Evolutionary conservation across 2,113 vertebrate genomes (phyloP).

Genomic region (Gobio gobio): DNA sequence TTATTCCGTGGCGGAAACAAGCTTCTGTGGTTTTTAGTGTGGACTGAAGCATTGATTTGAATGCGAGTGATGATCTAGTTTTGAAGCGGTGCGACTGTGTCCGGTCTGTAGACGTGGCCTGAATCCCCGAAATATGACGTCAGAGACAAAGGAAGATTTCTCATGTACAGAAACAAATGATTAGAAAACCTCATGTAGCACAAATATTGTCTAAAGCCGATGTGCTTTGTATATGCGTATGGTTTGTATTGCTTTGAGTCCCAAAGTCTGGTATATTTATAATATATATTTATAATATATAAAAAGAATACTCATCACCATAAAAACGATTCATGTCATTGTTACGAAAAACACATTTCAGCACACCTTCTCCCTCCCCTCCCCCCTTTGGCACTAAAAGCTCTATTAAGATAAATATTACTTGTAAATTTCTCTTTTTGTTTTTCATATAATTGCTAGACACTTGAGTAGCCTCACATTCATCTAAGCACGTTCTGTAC

Average conservation of each 20-base stretch:
- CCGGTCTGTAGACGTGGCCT: neutral
- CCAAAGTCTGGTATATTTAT: slow-evolving; percentile 69
- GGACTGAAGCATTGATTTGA: neutral
- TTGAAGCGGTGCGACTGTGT: neutral
- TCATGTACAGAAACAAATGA: neutral
- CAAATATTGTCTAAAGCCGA: slow-evolving; percentile 19
- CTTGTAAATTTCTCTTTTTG: slow-evolving; percentile 30
- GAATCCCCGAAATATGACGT: neutral
- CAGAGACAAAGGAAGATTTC: neutral
- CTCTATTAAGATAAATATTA: slow-evolving; percentile 45
- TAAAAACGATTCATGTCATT: slow-evolving; percentile 69
- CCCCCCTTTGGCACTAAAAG: slow-evolving; percentile 75
- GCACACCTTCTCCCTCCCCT: slow-evolving; percentile 54
- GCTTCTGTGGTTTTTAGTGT: neutral
- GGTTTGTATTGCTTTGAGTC: slow-evolving; percentile 77
- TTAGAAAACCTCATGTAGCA: neutral
- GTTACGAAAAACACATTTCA: slow-evolving; percentile 66
- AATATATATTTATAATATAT: slow-evolving; percentile 51
- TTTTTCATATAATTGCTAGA: slow-evolving; percentile 66
- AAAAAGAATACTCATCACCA: slow-evolving; percentile 73
- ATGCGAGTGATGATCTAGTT: neutral
- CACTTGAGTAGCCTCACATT: slow-evolving; percentile 72
- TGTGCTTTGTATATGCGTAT: slow-evolving; percentile 55
- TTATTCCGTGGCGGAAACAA: no score
- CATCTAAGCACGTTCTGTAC: slow-evolving; percentile 71